phyloP scores from a whole-genome alignment of 2,797 vertebrate genomes.

The Darevskia mixta region DNA sequence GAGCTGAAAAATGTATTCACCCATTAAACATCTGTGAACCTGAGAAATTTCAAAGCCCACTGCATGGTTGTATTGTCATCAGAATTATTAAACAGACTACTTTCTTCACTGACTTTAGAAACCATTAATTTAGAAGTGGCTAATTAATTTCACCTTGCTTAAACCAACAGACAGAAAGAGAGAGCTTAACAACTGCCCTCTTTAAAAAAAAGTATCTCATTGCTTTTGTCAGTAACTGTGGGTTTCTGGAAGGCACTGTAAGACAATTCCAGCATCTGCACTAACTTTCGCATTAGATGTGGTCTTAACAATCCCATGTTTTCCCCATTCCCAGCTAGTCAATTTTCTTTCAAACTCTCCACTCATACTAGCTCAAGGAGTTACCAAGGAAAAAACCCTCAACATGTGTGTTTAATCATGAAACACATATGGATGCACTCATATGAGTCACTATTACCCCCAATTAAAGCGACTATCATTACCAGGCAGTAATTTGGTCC shows the following conservation, averaged over 20 bases:
- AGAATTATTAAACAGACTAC: neutral
- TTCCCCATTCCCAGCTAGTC: neutral
- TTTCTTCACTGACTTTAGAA: neutral
- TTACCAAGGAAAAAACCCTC: constrained; percentile 16
- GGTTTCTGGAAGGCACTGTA: neutral
- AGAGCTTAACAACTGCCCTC: neutral
- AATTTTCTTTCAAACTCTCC: constrained; percentile 52
- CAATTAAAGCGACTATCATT: constrained; percentile 44
- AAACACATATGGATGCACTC: constrained; percentile 67
- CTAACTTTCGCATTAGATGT: constrained; percentile 13
- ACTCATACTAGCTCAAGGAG: constrained; percentile 41
- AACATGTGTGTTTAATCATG: constrained; percentile 71
- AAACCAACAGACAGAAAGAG: neutral
- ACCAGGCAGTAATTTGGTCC: fast-evolving
- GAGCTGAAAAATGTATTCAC: neutral
- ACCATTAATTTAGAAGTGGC: neutral
- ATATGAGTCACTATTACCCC: constrained; percentile 45
- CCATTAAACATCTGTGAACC: neutral
- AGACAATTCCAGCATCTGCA: neutral
- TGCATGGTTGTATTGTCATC: neutral
- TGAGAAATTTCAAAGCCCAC: neutral
- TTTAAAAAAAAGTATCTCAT: neutral
- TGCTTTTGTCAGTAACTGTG: neutral
- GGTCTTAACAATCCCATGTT: neutral
- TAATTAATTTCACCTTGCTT: fast-evolving